A percentile compares a stretch with the other conserved stretches of the same genome.
Conservation (phyloP, 2,113 vertebrate species). For the Montifringilla adamsi region DNA sequence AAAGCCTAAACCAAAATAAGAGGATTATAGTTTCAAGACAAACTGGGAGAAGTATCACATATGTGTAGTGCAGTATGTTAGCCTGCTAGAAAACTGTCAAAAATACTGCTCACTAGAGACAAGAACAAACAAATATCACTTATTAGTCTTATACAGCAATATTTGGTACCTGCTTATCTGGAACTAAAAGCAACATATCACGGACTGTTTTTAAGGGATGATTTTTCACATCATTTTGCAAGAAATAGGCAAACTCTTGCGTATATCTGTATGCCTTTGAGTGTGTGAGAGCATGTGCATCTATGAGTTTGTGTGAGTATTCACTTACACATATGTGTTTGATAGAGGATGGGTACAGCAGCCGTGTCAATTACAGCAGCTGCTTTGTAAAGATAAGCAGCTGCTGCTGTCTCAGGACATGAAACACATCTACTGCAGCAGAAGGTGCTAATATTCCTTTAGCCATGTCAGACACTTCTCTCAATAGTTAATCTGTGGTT, state of each 20-base stretch:
- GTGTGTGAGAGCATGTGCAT: too few relatives aligned
- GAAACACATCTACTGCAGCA: neutral
- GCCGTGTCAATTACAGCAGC: neutral
- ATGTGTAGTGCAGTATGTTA: neutral
- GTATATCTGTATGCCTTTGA: neutral
- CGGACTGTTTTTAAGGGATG: neutral
- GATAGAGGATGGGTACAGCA: neutral
- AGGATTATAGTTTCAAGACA: neutral
- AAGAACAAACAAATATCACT: neutral
- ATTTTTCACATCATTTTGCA: neutral
- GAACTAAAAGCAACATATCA: neutral
- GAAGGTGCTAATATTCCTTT: neutral
- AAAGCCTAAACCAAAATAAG: neutral
- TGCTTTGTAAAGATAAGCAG: neutral
- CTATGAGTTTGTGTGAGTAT: neutral
- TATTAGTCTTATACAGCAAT: neutral
- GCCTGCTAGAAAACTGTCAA: neutral
- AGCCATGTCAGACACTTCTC: neutral
- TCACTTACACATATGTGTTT: accelerated
- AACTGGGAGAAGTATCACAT: neutral
- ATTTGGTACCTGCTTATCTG: neutral
- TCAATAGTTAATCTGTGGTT: neutral
- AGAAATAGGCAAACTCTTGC: neutral
- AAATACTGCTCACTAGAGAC: neutral
- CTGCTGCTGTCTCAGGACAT: neutral